Evolutionary conservation across 2,797 vertebrate species (phyloP), one percentile per base, ranked within the genome.

Genomic region (Tinamus major): DNA sequence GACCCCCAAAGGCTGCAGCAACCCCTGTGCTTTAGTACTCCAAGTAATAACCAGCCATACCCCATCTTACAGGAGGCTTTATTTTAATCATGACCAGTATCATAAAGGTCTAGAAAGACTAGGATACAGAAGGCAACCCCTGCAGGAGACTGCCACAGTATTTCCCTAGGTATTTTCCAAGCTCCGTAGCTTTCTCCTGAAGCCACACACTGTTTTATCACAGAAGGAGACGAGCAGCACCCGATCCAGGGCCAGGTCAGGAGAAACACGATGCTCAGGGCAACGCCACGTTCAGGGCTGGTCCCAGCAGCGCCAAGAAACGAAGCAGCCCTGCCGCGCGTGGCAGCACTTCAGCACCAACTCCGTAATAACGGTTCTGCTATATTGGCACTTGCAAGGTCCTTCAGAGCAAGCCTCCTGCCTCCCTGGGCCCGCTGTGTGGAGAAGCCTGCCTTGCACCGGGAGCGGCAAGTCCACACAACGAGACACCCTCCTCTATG

Each of bases 201-300:
- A 0, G 9, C 51, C 59, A 56, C 6, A 1, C 4, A 2, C 23
- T 29, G 39, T 20, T 91, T 79, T 77, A 84, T 74, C 61, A 67
- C 51, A 44, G 61, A 62, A 2, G 65, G 1, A 19, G 56, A 64
- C 0, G 5, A 79, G 72, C 39, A 7, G 15, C 4, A 0, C 8
- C 35, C 5, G 33, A 24, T 4, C 21, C 65, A 21, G 29, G 79
- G 86, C 62, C 65, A 88, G 48, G 27, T 18, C 48, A 2, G 41
- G 53, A 85, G 41, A 78, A 87, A 61, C 0, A 0, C 71, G 86
- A 82, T 62, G 80, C 80, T 81, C 24, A 7, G 8, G 8, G 68
- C 4, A 2, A 44, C 49, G 35, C 76, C 26, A 48, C 79, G 76
- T 65, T 55, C 88, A 87, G 90, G 92, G 80, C 35, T 49, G 26